Base-by-base conservation (phyloP, 2,797 vertebrate genomes). In the Pachyuromys duprasi region DNA sequence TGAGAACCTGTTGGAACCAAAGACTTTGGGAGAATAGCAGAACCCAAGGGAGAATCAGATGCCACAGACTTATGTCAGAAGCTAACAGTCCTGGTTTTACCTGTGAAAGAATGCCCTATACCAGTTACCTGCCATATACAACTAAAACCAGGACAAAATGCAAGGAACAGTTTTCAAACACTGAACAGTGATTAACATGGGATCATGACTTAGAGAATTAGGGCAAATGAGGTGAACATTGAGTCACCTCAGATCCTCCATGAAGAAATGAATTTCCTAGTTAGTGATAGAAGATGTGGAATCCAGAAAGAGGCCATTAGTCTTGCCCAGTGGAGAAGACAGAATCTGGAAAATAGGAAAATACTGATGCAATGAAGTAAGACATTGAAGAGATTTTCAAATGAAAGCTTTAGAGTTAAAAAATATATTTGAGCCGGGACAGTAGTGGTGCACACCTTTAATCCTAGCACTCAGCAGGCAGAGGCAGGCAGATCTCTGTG, bases 401-500 rank as follows among this genome's bases (percentile, higher is more conserved):
- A 13, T 78, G 22, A 20, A 86, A 78, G 57, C 39, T 93, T 63
- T 91, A 74, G 49, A 91, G 53, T 69, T 91, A 55, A 83, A 81
- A 92, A 90, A 76, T 69, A 86, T 12, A 86, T 67, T 62, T 90
- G 70, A 92, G 87, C 55, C 17, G 11, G 55, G 14, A 15, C 55
- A 57, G 55, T 57, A 4, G 55, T 57, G 55, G 55, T 57, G 17
- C 55, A 57, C 55, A 57, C 17, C 55, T 57, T 57, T 57, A 57
- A 57, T 57, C 55, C 55, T 15, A 57, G 14, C 55, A 57, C 4
- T 57, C 55, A 13, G 55, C 14, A 57, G 55, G 13, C 55, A 57
- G 55, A 57, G 55, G 55, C 55, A 57, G 55, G 55, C 55, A 57
- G 55, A 57, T 57, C 55, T 57, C 55, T 57, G 55, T 57, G 55